Percentiles rank a stretch among this genome's conserved stretches.
These are phyloP conservation scores for Leptopilina myrica DNA, from an alignment of 2,888 invertebrate species.

Conservation along the genomic window DNA sequence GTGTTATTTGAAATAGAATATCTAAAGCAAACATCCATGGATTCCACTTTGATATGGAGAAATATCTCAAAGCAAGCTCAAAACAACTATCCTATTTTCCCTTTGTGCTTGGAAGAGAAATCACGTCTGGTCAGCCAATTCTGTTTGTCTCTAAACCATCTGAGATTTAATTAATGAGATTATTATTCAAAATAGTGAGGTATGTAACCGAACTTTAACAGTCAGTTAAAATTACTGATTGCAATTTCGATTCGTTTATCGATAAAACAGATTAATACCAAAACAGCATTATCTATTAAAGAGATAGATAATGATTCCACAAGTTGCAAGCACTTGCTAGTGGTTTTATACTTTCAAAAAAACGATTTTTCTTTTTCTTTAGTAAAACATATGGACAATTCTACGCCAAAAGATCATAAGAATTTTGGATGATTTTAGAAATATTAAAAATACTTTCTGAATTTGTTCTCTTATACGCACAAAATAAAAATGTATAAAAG, in stretches of 20 bases:
- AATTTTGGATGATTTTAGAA: too few relatives aligned
- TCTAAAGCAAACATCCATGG: background rate
- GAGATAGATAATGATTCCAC: background rate
- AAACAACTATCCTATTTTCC: slow-evolving; percentile 15
- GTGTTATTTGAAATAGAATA: slow-evolving; percentile 4
- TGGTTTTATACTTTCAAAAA: too few relatives aligned
- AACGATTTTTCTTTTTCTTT: too few relatives aligned
- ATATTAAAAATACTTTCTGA: too few relatives aligned
- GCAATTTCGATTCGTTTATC: background rate
- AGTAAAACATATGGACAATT: too few relatives aligned
- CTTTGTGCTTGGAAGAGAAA: slow-evolving; percentile 32
- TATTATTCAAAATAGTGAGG: background rate
- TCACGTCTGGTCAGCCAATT: slow-evolving; percentile 24
- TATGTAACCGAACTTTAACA: background rate
- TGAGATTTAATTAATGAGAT: slow-evolving; percentile 1
- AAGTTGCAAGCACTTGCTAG: background rate
- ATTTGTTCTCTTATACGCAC: too few relatives aligned
- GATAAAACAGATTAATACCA: too few relatives aligned
- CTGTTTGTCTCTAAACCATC: background rate
- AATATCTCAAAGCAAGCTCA: slow-evolving; percentile 25
- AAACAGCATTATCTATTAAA: background rate
- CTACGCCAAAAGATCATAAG: too few relatives aligned
- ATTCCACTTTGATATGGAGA: slow-evolving; percentile 19
- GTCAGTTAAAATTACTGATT: background rate
- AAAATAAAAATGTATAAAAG: too few relatives aligned